Conservation (phyloP, 2,888 invertebrate species). For the Scaptomyza polygonia region DNA sequence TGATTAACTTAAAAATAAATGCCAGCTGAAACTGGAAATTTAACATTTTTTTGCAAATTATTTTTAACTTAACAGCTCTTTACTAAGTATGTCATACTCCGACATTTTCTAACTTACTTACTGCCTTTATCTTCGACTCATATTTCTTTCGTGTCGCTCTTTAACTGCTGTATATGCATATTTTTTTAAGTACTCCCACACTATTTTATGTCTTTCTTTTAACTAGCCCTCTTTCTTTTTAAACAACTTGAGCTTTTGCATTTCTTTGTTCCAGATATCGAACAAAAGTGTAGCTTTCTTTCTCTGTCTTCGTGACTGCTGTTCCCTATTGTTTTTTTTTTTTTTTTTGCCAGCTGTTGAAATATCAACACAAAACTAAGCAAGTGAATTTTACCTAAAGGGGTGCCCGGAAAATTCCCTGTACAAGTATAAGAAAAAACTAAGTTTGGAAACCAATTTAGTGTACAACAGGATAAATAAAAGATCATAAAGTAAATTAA, state of each 20-base stretch:
- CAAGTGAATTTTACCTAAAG: no score
- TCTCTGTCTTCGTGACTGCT: not conserved
- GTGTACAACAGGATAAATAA: not conserved
- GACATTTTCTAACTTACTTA: not conserved
- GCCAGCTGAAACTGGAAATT: no score
- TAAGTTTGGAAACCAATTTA: not conserved
- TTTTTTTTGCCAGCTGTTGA: conserved; percentile 27
- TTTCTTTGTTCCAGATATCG: conserved; percentile 1
- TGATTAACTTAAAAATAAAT: no score
- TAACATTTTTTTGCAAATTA: no score
- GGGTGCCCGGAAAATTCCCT: not conserved
- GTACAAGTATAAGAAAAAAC: no score
- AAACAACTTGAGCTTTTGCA: not conserved
- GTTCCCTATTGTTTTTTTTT: conserved; percentile 15
- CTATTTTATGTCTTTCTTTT: no score
- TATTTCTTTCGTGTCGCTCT: no score
- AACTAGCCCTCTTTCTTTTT: no score
- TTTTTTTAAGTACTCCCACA: not conserved
- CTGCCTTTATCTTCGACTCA: not conserved
- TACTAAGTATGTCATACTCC: not conserved
- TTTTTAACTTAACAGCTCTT: not conserved
- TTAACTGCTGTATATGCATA: no score
- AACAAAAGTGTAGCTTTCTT: not conserved
- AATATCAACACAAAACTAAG: conserved; percentile 13
- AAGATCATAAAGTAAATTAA: not conserved